Percentiles rank a stretch among this genome's conserved stretches.
Evolutionary conservation across 2,888 invertebrate species (phyloP).

Genomic region (Abrostola tripartita): DNA sequence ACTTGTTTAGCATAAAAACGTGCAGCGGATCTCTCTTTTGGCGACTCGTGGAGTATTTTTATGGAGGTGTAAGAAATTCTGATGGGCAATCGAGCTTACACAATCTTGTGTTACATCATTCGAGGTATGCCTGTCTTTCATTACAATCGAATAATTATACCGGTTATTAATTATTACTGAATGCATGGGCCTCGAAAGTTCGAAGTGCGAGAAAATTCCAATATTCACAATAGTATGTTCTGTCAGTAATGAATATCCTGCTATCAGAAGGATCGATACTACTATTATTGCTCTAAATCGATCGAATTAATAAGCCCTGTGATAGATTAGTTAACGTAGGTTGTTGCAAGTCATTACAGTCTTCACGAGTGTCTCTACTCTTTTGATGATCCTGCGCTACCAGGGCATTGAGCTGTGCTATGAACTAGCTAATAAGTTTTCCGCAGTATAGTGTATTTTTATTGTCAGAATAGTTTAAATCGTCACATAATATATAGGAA

Average conservation of each 20-base stretch:
- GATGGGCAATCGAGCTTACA: constrained; percentile 34
- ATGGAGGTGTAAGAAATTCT: constrained; percentile 34
- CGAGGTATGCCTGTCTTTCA: constrained; percentile 22
- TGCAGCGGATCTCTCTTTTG: constrained; percentile 50
- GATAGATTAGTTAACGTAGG: too few relatives aligned
- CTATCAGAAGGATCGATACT: neutral
- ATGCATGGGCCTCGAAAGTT: neutral
- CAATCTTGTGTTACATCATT: constrained; percentile 39
- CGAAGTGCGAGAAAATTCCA: neutral
- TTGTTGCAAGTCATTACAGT: too few relatives aligned
- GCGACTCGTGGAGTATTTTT: constrained; percentile 32
- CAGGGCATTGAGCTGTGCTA: too few relatives aligned
- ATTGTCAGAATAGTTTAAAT: too few relatives aligned
- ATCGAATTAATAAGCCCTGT: too few relatives aligned
- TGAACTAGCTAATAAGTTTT: too few relatives aligned
- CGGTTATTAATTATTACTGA: constrained; percentile 11
- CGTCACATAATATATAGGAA: neutral
- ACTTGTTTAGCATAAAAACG: constrained; percentile 34
- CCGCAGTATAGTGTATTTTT: too few relatives aligned
- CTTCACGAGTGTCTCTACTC: too few relatives aligned
- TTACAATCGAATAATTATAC: constrained; percentile 30
- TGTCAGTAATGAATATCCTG: too few relatives aligned
- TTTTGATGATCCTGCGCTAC: too few relatives aligned
- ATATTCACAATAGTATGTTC: too few relatives aligned
- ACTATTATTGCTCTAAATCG: too few relatives aligned